These are phyloP conservation scores for Sphecodes monilicornis DNA, from an alignment of 2,888 invertebrate species.

Conservation along the genomic window DNA sequence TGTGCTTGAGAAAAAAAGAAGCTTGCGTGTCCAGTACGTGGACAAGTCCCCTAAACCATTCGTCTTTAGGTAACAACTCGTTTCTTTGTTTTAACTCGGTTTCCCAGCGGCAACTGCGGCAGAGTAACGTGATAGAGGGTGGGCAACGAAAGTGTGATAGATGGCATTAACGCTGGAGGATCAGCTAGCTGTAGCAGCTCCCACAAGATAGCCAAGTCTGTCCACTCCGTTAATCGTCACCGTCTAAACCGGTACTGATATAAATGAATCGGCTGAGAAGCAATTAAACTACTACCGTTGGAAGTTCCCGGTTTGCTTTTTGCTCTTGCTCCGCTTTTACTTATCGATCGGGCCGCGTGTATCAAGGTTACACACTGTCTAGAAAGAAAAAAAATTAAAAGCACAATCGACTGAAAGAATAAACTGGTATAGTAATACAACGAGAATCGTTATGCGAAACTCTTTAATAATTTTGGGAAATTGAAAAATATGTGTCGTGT, in stretches of 20 bases:
- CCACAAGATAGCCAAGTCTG: slow-evolving; percentile 35
- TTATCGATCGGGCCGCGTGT: neutral
- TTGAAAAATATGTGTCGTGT: neutral
- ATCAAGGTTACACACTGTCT: neutral
- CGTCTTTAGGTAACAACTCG: slow-evolving; percentile 71
- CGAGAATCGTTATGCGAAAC: neutral
- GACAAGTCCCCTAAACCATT: slow-evolving; percentile 61
- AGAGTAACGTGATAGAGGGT: slow-evolving; percentile 22
- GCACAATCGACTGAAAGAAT: neutral
- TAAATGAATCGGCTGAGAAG: slow-evolving; percentile 71
- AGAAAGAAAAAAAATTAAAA: neutral
- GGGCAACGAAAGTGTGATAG: slow-evolving; percentile 78
- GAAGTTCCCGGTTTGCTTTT: slow-evolving; percentile 10
- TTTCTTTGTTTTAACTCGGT: slow-evolving; percentile 25
- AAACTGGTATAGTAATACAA: neutral
- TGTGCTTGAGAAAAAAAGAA: neutral
- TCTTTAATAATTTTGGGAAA: neutral
- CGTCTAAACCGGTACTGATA: slow-evolving; percentile 77
- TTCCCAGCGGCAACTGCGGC: slow-evolving; percentile 18
- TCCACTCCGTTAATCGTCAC: slow-evolving; percentile 72
- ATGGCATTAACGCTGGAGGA: slow-evolving; percentile 78
- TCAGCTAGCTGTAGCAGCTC: slow-evolving; percentile 68
- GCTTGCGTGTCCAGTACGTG: neutral
- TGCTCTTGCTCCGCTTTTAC: neutral
- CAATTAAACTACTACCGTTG: slow-evolving; percentile 71